Base-by-base conservation (phyloP, 2,113 vertebrate genomes). In the Oryzias curvinotus region DNA sequence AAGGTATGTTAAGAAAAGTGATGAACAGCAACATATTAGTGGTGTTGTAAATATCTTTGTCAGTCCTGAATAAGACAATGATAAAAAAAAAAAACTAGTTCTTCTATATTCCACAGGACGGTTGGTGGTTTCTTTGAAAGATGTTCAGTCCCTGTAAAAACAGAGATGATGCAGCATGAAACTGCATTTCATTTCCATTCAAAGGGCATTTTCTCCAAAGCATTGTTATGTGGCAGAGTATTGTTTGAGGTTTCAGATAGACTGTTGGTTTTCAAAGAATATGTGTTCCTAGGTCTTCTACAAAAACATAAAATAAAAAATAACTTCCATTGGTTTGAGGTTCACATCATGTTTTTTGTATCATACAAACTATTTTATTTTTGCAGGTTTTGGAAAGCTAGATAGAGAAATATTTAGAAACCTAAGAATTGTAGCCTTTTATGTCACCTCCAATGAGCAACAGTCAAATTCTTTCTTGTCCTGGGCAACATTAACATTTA, bases 101-200 rank as follows among this genome's bases (percentile, higher is more conserved):
- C 41, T 42, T 58, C 56, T 49, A 17, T 36, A 42, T 60, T 69
- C 43, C 66, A 55, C 30, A 49, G 57, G 17, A 16, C 19, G 26
- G 10, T 17, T 25, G 13, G 15, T 59, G 42, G 43, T 49, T 14
- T 57, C 55, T 59, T 36, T 48, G 44, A 68, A 48, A 19, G 7
- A 51, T 23, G 49, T 46, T 54, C 54, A 48, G 19, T 13, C 30
- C 21, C 45, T 3, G 13, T 19, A 5, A 48, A 7, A 26, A 49
- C 7, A 17, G 45, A 55, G 30, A 57, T 61, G 25, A 61, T 48
- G 46, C 25, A 61, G 57, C 53, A 23, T 56, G 21, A 19, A 45
- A 45, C 14, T 52, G 7, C 17, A 0, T 7, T 52, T 26, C 21
- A 16, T 52, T 25, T 26, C 30, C 28, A 21, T 44, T 23, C 48